Base-by-base conservation (phyloP, 2,797 vertebrate species). In the Smutsia gigantea region DNA sequence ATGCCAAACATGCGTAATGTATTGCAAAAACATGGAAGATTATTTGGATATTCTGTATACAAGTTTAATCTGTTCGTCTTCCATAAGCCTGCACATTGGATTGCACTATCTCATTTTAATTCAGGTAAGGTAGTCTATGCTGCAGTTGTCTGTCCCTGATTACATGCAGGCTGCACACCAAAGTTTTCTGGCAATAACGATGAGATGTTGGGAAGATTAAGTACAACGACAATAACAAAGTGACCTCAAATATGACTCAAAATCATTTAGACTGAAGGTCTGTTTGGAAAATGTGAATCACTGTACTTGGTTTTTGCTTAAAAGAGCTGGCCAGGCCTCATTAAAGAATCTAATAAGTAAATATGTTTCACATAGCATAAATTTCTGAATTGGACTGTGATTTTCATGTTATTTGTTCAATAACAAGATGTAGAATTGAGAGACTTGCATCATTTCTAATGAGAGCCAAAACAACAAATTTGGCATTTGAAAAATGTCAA, bases 161-260 rank as follows among this genome's bases (percentile, higher is more conserved):
- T 94, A 91, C 79, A 97, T 92, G 89, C 96, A 94, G 91, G 74
- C 86, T 69, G 93, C 42, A 90, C 75, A 97, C 74, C 86, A 34
- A 81, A 74, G 91, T 90, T 94, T 95, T 94, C 93, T 95, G 91
- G 91, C 95, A 97, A 74, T 87, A 88, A 88, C 0, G 7, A 81
- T 77, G 93, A 96, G 93, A 96, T 95, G 83, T 79, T 81, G 81
- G 82, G 64, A 96, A 97, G 96, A 97, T 72, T 83, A 96, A 96
- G 42, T 25, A 59, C 87, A 92, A 72, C 1, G 34, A 81, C 68
- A 87, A 95, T 81, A 96, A 71, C 82, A 93, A 81, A 90, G 53
- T 96, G 93, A 96, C 94, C 89, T 93, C 93, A 89, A 74, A 84
- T 90, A 95, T 74, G 95, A 96, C 49, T 93, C 21, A 51, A 84